Evolutionary conservation across 2,113 vertebrate genomes (phyloP).

Genomic region (Strix uralensis): DNA sequence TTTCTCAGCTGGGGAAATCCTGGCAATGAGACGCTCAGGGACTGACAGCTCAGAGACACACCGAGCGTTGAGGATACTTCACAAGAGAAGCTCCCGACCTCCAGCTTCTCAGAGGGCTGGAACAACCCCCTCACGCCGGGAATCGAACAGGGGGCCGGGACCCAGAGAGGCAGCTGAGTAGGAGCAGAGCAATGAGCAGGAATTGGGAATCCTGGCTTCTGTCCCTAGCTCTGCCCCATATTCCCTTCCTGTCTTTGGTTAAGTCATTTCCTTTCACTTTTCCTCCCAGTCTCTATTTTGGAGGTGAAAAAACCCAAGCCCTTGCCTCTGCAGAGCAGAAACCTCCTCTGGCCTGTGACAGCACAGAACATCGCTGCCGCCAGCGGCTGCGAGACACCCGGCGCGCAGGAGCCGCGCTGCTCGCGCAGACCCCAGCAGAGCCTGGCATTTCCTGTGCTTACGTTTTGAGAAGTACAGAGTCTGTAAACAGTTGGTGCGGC

Average conservation of each 20-base stretch:
- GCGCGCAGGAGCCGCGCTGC: rapidly evolving
- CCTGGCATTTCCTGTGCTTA: not conserved
- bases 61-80: rapidly evolving
- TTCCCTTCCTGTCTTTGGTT: slow-evolving; percentile 22
- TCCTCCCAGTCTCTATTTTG: not conserved
- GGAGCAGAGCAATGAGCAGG: not conserved
- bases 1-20: not conserved
- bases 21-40: not conserved
- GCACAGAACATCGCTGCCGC: not conserved
- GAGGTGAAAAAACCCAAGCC: not conserved
- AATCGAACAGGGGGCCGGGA: not conserved
- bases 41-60: not conserved
- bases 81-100: not conserved
- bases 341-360: not conserved
- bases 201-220: not conserved
- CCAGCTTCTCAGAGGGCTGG: not conserved
- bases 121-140: not conserved
- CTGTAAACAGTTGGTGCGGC: not conserved
- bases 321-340: not conserved
- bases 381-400: not conserved
- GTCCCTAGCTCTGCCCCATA: slow-evolving; percentile 11
- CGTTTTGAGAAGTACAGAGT: not conserved
- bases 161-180: not conserved
- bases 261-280: slow-evolving; percentile 41
- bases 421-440: not conserved